Evolutionary conservation across 2,113 vertebrate genomes (phyloP), one percentile per base, ranked within the genome.

Genomic region (Aleadryas rufinucha): DNA sequence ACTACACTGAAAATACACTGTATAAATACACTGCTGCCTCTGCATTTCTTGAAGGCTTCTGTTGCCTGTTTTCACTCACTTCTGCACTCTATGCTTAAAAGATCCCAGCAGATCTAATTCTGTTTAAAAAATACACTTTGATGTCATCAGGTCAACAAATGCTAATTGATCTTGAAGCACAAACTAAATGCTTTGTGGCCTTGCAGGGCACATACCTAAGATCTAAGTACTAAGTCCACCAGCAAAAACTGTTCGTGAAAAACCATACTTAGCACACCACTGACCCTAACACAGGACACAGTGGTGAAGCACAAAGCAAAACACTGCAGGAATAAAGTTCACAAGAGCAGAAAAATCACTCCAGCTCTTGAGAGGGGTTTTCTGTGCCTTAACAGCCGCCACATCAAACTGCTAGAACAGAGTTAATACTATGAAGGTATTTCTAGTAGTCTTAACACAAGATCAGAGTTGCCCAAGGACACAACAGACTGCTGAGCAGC

Each of bases 221-320:
- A 78, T 17, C 64, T 21, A 84, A n/a, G n/a, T n/a, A n/a, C n/a
- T n/a, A n/a, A 93, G 83, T 90, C 90, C 95, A 85, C 47, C 47
- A 71, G 33, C 31, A 35, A 57, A 35, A 56, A 23, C 17, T 59
- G 33, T 72, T 71, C 95, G 70, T n/a, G 9, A 15, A 2, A 66
- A 72, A 31, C 26, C 6, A 5, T 0, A 1, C 52, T 9, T 3
- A 60, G 54, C 4, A 1, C 54, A 59, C 5, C 31, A 5, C 31
- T 33, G 37, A 77, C 37, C 37, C 59, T 5, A 42, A 26, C 16
- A 10, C 31, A 47, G 45, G 35, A 39, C 39, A 45, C 9, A 13
- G n/a, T 2, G 2, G 45, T 13, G 27, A 88, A 84, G 57, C 57
- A 82, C 57, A 72, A 65, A 71, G 42, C 49, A 70, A 66, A 93